These are phyloP conservation scores for Drosophila antonietae DNA, from an alignment of 2,888 invertebrate species.

Conservation along the genomic window DNA sequence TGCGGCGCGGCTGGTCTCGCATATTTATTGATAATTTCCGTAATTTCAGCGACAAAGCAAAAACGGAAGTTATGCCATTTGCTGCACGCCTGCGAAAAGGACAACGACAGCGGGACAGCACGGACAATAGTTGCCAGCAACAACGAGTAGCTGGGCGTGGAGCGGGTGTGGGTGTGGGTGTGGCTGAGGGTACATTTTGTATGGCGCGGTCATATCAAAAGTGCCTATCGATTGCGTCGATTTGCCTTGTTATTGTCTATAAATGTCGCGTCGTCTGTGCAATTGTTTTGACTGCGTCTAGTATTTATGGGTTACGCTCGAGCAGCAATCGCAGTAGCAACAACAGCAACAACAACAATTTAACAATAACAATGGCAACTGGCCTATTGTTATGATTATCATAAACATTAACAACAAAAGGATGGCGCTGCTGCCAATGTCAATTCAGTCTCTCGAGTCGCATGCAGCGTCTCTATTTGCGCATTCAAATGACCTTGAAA, in stretches of 20 bases:
- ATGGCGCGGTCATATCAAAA: constrained; percentile 58
- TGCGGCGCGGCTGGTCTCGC: constrained; percentile 58
- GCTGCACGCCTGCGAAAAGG: constrained; percentile 71
- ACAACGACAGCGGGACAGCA: constrained; percentile 25
- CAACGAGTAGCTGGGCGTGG: constrained; percentile 2
- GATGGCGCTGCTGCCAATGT: constrained; percentile 67
- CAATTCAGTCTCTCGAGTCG: constrained; percentile 37
- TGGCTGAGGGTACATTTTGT: constrained; percentile 10
- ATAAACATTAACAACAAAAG: constrained; percentile 78
- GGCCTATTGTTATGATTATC: constrained; percentile 75
- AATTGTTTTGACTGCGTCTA: constrained; percentile 78
- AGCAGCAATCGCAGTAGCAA: constrained; percentile 44
- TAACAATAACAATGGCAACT: constrained; percentile 52
- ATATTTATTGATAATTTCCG: constrained; percentile 84
- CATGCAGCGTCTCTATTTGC: constrained; percentile 46
- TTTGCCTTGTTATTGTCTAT: constrained; percentile 71
- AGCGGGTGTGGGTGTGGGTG: neutral
- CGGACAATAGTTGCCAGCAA: constrained; percentile 65
- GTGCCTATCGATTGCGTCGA: constrained; percentile 67
- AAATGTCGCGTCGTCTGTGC: constrained; percentile 63
- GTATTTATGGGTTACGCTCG: constrained; percentile 80
- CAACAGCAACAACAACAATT: constrained; percentile 39
- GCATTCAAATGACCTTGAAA: constrained; percentile 83
- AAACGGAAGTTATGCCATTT: constrained; percentile 79
- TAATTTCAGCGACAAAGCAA: constrained; percentile 71